Conservation (phyloP, 2,113 vertebrate genomes). For the Cranoglanis bouderius region DNA sequence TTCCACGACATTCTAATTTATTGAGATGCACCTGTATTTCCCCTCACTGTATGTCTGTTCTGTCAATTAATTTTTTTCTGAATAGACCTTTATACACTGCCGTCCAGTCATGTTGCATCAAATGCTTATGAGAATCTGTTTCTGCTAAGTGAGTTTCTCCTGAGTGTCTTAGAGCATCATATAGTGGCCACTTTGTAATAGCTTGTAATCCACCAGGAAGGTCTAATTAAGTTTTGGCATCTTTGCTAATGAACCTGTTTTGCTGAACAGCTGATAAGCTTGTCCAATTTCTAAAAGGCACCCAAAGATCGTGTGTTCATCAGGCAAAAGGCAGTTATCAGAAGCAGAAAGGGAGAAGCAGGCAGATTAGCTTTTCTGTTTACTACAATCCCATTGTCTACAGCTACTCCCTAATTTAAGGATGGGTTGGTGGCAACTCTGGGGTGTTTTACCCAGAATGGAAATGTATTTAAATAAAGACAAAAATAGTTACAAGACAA, state of each 20-base stretch:
- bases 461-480: background rate
- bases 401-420: conserved; percentile 58
- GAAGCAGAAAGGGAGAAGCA: conserved; percentile 40
- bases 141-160: background rate
- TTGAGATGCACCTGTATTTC: no score
- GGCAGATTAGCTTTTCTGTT: background rate
- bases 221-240: conserved; percentile 61
- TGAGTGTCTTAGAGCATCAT: conserved; percentile 40
- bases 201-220: conserved; percentile 54
- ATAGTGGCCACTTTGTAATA: conserved; percentile 50
- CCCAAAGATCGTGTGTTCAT: conserved; percentile 7
- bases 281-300: conserved; percentile 47
- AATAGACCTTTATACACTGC: background rate
- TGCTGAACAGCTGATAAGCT: conserved; percentile 60
- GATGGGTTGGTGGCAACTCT: conserved; percentile 6
- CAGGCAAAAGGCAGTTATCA: conserved; percentile 62
- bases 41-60: background rate
- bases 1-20: no score
- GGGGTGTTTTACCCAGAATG: background rate
- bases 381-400: background rate
- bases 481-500: background rate
- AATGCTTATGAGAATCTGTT: background rate
- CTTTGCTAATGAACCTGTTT: conserved; percentile 64
- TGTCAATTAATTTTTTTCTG: background rate
- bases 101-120: conserved; percentile 20